Evolutionary conservation across 2,888 invertebrate genomes (phyloP), one percentile per base, ranked within the genome.

Genomic region (Torymus aiolomorphi): DNA sequence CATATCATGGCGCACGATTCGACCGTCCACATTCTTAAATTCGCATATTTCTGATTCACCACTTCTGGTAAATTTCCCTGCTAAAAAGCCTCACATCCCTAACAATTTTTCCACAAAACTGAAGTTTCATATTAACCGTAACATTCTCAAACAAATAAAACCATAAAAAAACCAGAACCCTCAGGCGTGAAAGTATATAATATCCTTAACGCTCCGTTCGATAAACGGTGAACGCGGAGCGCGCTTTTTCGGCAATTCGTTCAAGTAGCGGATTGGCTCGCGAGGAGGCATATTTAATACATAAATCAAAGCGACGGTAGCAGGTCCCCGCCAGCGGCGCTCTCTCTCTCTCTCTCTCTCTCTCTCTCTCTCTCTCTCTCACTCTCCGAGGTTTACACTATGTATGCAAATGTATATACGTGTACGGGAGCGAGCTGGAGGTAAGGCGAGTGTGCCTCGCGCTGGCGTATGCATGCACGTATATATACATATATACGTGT

Each of bases 261-360:
- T 84, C 78, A 82, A 83, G 83, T 82, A 83, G 81, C 83, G 83
- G 83, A 76, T 80, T 80, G 83, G 82, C 83, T 83, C 84, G 82
- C 82, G 83, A 86, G 84, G 86, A 87, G 89, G 89, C 89, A 89
- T 89, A 89, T 90, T 90, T 88, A 86, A 88, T 88, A 87, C 87
- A 89, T 90, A 89, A 89, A 90, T 90, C 89, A 89, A 87, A 89
- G 84, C 85, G 80, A 10, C 86, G 83, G 86, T 85, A 42, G 42
- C 42, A 87, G 86, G 85, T 83, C 85, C 84, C 85, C 69, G 87
- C 89, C 87, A 83, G 85, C 83, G 87, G 89, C 42, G 57, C 51
- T 13, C 67, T 54, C 31, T 31, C 31, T 31, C 31, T 2, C 31
- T 3, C 31, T 1, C 31, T 31, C 42, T 42, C 42, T 31, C 31